Percentiles rank a stretch among this genome's conserved stretches.
These are phyloP conservation scores for Plectropomus leopardus DNA, from an alignment of 2,113 vertebrate genomes.

Conservation along the genomic window DNA sequence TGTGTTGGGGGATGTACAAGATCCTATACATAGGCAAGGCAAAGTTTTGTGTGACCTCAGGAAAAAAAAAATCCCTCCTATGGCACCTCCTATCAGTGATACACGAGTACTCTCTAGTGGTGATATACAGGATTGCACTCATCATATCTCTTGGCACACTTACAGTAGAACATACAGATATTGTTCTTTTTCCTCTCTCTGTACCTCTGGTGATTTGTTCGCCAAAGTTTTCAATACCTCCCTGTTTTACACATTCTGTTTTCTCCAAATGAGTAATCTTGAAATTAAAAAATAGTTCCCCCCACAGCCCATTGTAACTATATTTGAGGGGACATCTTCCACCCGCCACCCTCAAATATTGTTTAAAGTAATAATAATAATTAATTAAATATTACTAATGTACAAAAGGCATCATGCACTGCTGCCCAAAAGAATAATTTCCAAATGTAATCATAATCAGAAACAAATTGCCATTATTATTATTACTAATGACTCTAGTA, in stretches of 20 bases:
- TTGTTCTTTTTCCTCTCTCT: not conserved
- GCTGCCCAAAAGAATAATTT: too few relatives aligned
- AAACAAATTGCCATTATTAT: too few relatives aligned
- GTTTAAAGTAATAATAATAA: too few relatives aligned
- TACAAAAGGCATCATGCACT: too few relatives aligned
- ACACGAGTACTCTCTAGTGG: constrained; percentile 65
- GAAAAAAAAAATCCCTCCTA: not conserved
- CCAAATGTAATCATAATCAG: too few relatives aligned
- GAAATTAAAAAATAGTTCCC: not conserved
- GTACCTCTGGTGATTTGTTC: not conserved
- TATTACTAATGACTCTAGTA: too few relatives aligned
- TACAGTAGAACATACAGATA: not conserved
- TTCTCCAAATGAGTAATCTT: not conserved
- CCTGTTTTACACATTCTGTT: constrained; percentile 5
- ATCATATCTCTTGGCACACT: too few relatives aligned
- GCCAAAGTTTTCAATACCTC: not conserved
- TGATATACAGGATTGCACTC: not conserved
- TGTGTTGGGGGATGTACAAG: not conserved
- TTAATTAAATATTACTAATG: too few relatives aligned
- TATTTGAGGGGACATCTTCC: too few relatives aligned
- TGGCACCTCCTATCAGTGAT: constrained; percentile 26
- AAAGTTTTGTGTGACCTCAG: not conserved
- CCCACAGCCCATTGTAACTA: too few relatives aligned
- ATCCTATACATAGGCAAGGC: not conserved
- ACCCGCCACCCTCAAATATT: too few relatives aligned